Base-by-base conservation (phyloP, 2,113 vertebrate species). In the Mugil cephalus region DNA sequence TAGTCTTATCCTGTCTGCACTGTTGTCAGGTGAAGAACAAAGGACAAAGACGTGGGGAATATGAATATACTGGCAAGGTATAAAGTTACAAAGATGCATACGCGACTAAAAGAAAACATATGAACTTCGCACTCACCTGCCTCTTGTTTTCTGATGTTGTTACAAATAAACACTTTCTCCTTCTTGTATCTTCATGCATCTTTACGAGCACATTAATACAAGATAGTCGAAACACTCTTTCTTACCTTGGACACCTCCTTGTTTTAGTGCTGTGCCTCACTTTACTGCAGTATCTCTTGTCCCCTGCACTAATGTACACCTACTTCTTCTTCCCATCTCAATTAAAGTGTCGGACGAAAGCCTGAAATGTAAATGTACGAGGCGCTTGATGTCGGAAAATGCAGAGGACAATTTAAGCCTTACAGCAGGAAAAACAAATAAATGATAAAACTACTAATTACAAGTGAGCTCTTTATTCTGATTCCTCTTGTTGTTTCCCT, bases 361-460 rank as follows among this genome's bases (percentile, higher is more conserved):
- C 24, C 47, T 14, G 18, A 56, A 51, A 84, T 68, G 35, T 4
- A 53, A 81, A 82, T 59, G 52, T 15, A 67, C 8, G 42, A 60
- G 10, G 24, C 68, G 47, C 55, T 74, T 66, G 21, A 74, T 54
- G 73, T 52, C 63, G 67, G 24, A 63, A 80, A 14, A 74, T 79
- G 62, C 34, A 65, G 52, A 64, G 58, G 12, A 39, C 1, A 0
- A 55, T 39, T 73, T 69, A n/a, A 53, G 54, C 56, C 8, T 45
- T 40, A 36, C 30, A 64, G 39, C 18, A 19, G 6, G 1, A 24
- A 47, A 71, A 55, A 74, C 47, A 3, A 30, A 30, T 3, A 30
- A 30, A 30, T 30, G 5, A 30, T 30, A 30, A 30, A 30, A 30
- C 5, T 30, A 30, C 24, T 5, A n/a, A n/a, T n/a, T n/a, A n/a